A percentile compares a stretch with the other conserved stretches of the same genome.
phyloP scores from a whole-genome alignment of 2,888 invertebrate genomes.

The Drosophila macrospina region DNA sequence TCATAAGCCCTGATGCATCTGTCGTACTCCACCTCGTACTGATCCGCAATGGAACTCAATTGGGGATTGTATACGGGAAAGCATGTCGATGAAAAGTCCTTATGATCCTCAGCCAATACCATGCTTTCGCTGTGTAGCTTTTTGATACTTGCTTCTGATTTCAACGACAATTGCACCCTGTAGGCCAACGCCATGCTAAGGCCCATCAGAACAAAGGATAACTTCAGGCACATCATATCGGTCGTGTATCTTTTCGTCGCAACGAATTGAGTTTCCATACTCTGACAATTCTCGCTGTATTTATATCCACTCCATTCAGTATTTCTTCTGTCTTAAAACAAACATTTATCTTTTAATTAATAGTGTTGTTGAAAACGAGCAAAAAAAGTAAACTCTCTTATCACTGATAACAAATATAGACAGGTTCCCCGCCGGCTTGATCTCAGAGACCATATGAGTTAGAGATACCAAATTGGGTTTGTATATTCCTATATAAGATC shows the following conservation, averaged over 20 bases:
- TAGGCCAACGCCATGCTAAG: constrained; percentile 8
- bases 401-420: not conserved
- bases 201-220: constrained; percentile 35
- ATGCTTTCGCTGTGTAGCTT: constrained; percentile 33
- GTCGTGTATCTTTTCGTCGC: not conserved
- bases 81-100: constrained; percentile 25
- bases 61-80: constrained; percentile 42
- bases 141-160: constrained; percentile 26
- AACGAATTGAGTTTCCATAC: constrained; percentile 1
- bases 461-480: not conserved
- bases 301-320: constrained; percentile 27
- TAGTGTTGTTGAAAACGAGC: constrained; percentile 4
- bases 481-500: too few species aligned
- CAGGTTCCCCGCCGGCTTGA: too few species aligned
- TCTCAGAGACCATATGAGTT: not conserved
- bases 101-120: constrained; percentile 43
- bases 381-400: constrained; percentile 3
- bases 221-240: constrained; percentile 42
- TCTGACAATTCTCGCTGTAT: constrained; percentile 19
- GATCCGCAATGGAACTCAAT: constrained; percentile 13
- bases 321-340: not conserved
- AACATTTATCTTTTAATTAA: constrained; percentile 45
- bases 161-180: constrained; percentile 17
- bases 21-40: constrained; percentile 36
- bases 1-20: constrained; percentile 19